Evolutionary conservation across 2,113 vertebrate genomes (phyloP).

Genomic region (Poecilia latipinna): DNA sequence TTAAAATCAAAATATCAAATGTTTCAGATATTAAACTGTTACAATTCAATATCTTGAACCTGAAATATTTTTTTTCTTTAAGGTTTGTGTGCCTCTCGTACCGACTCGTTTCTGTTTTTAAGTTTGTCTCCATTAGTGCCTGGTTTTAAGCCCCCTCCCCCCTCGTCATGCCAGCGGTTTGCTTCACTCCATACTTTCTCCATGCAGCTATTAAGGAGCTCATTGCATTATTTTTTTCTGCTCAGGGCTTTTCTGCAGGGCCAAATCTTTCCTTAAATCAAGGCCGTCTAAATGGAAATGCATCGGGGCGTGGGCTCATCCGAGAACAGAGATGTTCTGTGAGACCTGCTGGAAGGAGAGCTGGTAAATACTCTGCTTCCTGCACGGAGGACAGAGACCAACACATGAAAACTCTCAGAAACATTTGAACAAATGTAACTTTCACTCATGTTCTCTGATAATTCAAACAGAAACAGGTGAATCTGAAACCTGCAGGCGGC

Average conservation of each 20-base stretch:
- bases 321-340: conserved; percentile 20
- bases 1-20: not conserved
- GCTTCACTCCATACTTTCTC: conserved; percentile 54
- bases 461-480: no score
- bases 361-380: conserved; percentile 6
- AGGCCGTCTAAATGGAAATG: conserved; percentile 49
- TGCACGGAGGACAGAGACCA: not conserved
- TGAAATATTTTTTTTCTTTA: no score
- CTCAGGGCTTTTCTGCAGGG: conserved; percentile 28
- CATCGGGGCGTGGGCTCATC: conserved; percentile 34
- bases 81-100: not conserved
- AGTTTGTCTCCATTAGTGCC: conserved; percentile 41
- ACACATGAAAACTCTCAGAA: not conserved
- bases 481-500: no score
- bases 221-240: conserved; percentile 38
- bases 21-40: no score
- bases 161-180: conserved; percentile 37
- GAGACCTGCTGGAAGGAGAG: conserved; percentile 4
- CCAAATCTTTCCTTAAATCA: conserved; percentile 50
- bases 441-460: not conserved
- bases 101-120: conserved; percentile 6
- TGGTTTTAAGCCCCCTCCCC: conserved; percentile 1
- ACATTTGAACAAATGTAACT: not conserved
- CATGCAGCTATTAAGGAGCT: conserved; percentile 38
- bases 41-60: no score